A percentile compares a stretch with the other conserved stretches of the same genome.
These are phyloP conservation scores for Cyprinus carpio DNA, from an alignment of 2,113 vertebrate species.

Conservation along the genomic window DNA sequence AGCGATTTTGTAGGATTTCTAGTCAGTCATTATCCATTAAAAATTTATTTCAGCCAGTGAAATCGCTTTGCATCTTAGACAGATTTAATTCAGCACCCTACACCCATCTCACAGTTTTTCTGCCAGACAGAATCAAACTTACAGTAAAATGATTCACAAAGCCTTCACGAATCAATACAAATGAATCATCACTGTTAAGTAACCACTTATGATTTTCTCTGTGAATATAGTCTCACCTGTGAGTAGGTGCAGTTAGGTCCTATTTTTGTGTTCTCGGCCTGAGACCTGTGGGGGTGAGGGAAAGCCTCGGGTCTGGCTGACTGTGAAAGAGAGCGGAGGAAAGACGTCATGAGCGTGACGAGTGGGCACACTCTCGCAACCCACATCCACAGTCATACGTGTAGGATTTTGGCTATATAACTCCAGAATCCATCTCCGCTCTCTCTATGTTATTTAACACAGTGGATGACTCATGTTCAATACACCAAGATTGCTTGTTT, in stretches of 20 bases:
- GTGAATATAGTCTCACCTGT: slow-evolving; percentile 71
- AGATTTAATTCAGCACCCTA: not conserved
- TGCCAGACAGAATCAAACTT: not conserved
- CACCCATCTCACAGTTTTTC: not conserved
- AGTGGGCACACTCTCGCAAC: slow-evolving; percentile 7
- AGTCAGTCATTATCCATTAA: not conserved
- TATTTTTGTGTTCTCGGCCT: slow-evolving; percentile 72
- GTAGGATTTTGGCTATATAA: slow-evolving; percentile 36
- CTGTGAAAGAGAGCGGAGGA: slow-evolving; percentile 66
- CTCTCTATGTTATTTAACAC: slow-evolving; percentile 37
- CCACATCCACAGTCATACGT: not conserved
- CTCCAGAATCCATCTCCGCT: slow-evolving; percentile 8
- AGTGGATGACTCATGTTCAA: slow-evolving; percentile 31
- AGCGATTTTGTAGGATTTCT: not conserved
- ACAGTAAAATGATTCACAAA: not conserved
- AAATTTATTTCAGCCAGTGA: not conserved
- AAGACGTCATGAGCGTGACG: slow-evolving; percentile 20
- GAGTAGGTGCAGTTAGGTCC: slow-evolving; percentile 76
- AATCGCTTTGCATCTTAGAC: not conserved
- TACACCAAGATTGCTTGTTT: slow-evolving; percentile 6
- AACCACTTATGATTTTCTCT: not conserved
- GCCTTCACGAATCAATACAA: not conserved
- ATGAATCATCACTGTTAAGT: slow-evolving; percentile 19
- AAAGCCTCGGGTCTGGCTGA: slow-evolving; percentile 78
- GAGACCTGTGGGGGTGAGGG: slow-evolving; percentile 77